Evolutionary conservation across 2,888 invertebrate genomes (phyloP).

Genomic region (Agrypnus murinus): DNA sequence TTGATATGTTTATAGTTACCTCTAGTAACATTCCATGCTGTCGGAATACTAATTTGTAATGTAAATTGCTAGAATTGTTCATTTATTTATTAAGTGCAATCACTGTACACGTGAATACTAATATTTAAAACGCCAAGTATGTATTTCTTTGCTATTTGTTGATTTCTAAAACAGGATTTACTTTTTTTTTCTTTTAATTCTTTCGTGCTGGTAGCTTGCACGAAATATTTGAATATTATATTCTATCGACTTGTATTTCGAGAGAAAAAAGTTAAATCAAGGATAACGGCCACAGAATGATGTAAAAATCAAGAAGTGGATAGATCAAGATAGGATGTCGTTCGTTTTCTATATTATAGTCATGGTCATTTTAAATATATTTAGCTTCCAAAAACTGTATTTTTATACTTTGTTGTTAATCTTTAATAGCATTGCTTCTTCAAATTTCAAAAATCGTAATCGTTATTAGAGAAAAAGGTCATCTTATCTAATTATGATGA

Average conservation of each 20-base stretch:
- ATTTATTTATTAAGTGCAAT: slow-evolving; percentile 5
- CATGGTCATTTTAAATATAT: slow-evolving; percentile 16
- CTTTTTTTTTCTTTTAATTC: neutral
- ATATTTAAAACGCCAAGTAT: neutral
- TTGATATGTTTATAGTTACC: no score
- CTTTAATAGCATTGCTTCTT: neutral
- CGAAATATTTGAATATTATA: slow-evolving; percentile 12
- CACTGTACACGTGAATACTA: neutral
- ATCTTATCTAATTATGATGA: no score
- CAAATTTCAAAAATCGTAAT: no score
- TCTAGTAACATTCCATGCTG: no score
- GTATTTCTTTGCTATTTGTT: slow-evolving; percentile 1
- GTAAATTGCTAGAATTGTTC: slow-evolving; percentile 1
- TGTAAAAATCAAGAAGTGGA: slow-evolving; percentile 22
- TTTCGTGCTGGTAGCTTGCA: slow-evolving; percentile 4
- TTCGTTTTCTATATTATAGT: slow-evolving; percentile 10
- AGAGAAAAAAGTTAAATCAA: slow-evolving; percentile 6
- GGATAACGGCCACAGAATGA: slow-evolving; percentile 22
- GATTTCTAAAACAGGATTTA: neutral
- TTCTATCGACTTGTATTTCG: no score
- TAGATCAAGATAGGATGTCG: slow-evolving; percentile 2
- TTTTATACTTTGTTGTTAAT: slow-evolving; percentile 15
- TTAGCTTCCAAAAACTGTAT: slow-evolving; percentile 14
- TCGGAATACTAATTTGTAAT: slow-evolving; percentile 20
- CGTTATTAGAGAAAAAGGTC: no score